A percentile compares a stretch with the other conserved stretches of the same genome.
These are phyloP conservation scores for Acanthosepion lycidas DNA, from an alignment of 2,888 invertebrate species.

Conservation along the genomic window DNA sequence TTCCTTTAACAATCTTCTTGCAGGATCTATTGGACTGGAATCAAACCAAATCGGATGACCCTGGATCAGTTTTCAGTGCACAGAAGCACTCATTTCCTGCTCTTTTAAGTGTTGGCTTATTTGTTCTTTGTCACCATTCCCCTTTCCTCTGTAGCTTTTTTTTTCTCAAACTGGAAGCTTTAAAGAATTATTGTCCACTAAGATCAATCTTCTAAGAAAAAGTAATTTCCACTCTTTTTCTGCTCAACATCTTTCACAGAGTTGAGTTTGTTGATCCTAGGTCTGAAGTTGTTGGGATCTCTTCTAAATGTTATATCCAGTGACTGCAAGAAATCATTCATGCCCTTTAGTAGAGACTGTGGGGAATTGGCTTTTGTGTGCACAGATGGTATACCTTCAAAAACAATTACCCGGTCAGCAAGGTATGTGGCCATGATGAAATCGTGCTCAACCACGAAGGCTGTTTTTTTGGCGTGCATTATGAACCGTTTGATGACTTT, in stretches of 20 bases:
- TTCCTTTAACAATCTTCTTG: neutral
- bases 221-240: conserved; percentile 96
- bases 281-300: conserved; percentile 98
- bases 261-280: conserved; percentile 95
- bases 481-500: conserved; percentile 99
- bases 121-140: neutral
- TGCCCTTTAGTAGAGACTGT: conserved; percentile 91
- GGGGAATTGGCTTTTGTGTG: conserved; percentile 92
- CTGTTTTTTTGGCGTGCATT: conserved; percentile 98
- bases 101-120: neutral
- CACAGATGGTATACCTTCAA: conserved; percentile 94
- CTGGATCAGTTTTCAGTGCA: neutral
- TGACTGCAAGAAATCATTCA: conserved; percentile 97
- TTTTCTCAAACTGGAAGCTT: neutral
- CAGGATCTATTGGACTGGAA: neutral
- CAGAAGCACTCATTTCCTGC: neutral
- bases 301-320: conserved; percentile 97
- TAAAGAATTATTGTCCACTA: neutral
- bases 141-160: neutral
- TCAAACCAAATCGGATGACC: neutral
- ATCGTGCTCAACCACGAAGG: conserved; percentile 99
- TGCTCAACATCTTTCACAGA: conserved; percentile 99
- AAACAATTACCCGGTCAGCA: conserved; percentile 98
- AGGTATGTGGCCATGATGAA: conserved; percentile 99
- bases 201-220: conserved; percentile 95